Evolutionary conservation across 2,113 vertebrate species (phyloP).

Genomic region (Pyrgilauda ruficollis): DNA sequence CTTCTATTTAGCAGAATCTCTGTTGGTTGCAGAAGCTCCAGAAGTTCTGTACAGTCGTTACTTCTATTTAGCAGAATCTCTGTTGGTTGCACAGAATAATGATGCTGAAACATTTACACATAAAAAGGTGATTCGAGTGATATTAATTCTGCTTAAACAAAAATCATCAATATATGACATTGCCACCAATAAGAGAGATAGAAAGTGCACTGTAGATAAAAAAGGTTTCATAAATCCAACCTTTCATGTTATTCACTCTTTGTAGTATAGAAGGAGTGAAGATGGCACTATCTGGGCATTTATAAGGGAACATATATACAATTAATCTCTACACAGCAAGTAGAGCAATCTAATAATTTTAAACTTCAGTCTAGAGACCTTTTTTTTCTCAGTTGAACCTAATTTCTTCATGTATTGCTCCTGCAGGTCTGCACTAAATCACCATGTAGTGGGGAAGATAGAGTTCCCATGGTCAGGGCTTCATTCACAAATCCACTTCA

Average conservation of each 20-base stretch:
- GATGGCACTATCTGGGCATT: neutral
- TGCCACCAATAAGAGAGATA: neutral
- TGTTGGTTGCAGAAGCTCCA: neutral
- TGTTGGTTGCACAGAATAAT: neutral
- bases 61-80: neutral
- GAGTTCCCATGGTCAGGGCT: neutral
- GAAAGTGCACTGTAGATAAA: neutral
- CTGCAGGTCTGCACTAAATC: neutral
- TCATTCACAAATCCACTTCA: neutral
- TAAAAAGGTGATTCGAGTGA: neutral
- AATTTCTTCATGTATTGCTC: neutral
- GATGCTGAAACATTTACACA: neutral
- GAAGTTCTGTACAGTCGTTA: neutral
- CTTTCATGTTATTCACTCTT: neutral
- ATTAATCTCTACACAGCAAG: neutral
- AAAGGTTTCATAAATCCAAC: neutral
- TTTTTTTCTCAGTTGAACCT: neutral
- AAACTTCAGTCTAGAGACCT: neutral
- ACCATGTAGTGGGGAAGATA: neutral
- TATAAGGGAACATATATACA: neutral
- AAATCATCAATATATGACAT: neutral
- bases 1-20: neutral
- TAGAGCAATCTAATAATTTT: neutral
- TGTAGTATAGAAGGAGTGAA: neutral
- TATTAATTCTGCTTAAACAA: neutral